Evolutionary conservation across 2,888 invertebrate genomes (phyloP).

Genomic region (Gastrophysa polygoni): DNA sequence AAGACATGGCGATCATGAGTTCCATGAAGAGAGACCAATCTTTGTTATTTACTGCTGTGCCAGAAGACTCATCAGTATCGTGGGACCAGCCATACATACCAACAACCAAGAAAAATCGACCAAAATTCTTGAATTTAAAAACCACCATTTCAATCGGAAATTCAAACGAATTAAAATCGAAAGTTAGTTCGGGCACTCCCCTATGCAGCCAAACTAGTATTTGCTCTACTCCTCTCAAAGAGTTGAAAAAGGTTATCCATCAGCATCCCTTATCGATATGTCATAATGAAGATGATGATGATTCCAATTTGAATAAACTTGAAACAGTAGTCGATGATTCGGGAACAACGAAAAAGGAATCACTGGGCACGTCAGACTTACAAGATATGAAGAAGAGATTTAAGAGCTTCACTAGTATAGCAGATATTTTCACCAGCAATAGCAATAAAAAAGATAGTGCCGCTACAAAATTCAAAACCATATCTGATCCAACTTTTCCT

Average conservation of each 20-base stretch:
- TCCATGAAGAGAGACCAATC: conserved; percentile 81
- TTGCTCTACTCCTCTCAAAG: conserved; percentile 79
- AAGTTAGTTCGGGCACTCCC: conserved; percentile 46
- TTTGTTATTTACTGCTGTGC: conserved; percentile 80
- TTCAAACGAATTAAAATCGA: conserved; percentile 21
- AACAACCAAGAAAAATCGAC: conserved; percentile 46
- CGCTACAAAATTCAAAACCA: conserved; percentile 61
- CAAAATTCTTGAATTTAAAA: conserved; percentile 55
- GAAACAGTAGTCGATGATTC: conserved; percentile 38
- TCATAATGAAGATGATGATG: conserved; percentile 61
- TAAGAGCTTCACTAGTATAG: conserved; percentile 67
- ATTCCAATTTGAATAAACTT: conserved; percentile 48
- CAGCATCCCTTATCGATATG: conserved; percentile 77
- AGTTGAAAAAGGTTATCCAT: conserved; percentile 70
- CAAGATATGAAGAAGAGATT: conserved; percentile 30
- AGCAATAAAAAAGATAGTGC: conserved; percentile 5
- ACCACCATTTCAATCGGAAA: conserved; percentile 48
- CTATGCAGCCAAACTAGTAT: conserved; percentile 76
- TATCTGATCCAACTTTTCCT: conserved; percentile 80
- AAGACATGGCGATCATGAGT: conserved; percentile 55
- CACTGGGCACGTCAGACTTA: conserved; percentile 37
- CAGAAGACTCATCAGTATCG: conserved; percentile 64
- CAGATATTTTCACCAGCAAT: conserved; percentile 64
- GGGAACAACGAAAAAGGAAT: conserved; percentile 22
- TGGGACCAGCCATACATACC: conserved; percentile 35